A percentile compares a stretch with the other conserved stretches of the same genome.
phyloP scores from a whole-genome alignment of 2,888 invertebrate genomes.

The Microplitis deprimator region DNA sequence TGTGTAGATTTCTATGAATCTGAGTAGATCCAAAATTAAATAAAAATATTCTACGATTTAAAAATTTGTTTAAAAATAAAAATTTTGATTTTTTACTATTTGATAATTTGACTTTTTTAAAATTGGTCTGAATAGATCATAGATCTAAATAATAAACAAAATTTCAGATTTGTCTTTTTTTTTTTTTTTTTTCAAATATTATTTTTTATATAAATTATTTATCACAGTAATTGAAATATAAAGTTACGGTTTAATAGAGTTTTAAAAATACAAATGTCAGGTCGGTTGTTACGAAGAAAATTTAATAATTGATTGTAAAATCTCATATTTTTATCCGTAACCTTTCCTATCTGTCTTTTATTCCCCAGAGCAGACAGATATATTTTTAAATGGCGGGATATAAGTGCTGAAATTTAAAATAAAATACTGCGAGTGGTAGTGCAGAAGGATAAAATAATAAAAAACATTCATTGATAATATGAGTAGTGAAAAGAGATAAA shows the following conservation, averaged over 20 bases:
- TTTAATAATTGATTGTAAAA: background rate
- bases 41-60: no score
- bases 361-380: background rate
- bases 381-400: background rate
- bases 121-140: no score
- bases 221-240: background rate
- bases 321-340: background rate
- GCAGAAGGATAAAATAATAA: background rate
- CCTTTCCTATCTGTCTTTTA: background rate
- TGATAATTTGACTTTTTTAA: no score
- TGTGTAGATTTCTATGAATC: no score
- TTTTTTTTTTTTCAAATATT: no score
- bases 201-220: no score
- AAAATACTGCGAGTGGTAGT: background rate
- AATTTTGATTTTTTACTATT: no score
- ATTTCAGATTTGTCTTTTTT: no score
- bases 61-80: no score
- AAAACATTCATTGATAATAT: slow-evolving; percentile 3
- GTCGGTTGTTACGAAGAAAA: background rate
- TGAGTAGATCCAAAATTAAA: no score
- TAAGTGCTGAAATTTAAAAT: background rate
- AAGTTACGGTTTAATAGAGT: background rate
- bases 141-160: no score
- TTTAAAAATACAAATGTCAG: background rate
- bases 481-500: background rate